Evolutionary conservation across 2,888 invertebrate genomes (phyloP).

Genomic region (Watsonalla binaria): DNA sequence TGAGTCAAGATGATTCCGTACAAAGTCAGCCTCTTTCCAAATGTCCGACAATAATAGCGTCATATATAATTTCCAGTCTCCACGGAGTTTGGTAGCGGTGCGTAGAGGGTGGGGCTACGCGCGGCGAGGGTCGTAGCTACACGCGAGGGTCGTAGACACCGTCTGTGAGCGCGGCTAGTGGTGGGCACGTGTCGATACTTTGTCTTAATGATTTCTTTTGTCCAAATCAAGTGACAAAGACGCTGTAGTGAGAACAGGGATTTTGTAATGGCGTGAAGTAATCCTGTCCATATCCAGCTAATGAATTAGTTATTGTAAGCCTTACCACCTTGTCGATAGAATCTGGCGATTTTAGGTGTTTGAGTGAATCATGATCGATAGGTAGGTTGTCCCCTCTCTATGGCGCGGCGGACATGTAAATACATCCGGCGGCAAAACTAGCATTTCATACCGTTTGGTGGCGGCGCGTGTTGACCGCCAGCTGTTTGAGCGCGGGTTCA

Average conservation of each 20-base stretch:
- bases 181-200: conserved; percentile 4
- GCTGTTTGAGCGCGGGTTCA: not conserved
- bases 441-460: not conserved
- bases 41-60: not conserved
- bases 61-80: conserved; percentile 1
- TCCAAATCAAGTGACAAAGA: too few relatives aligned
- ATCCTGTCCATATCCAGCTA: not conserved
- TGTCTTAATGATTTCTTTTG: too few relatives aligned
- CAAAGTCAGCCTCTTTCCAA: not conserved
- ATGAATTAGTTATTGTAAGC: too few relatives aligned
- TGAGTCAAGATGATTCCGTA: too few relatives aligned
- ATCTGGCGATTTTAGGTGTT: too few relatives aligned
- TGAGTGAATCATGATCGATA: not conserved
- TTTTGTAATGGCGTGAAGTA: conserved; percentile 7
- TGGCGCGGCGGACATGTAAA: not conserved
- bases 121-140: conserved; percentile 25
- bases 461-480: not conserved
- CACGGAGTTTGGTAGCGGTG: conserved; percentile 15
- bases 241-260: too few relatives aligned
- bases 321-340: not conserved
- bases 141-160: conserved; percentile 27
- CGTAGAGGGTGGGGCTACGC: conserved; percentile 26
- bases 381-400: not conserved
- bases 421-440: not conserved
- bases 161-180: conserved; percentile 21